A percentile compares a stretch with the other conserved stretches of the same genome.
phyloP scores from a whole-genome alignment of 1,140 invertebrate genomes.

The Kradibia gibbosae region DNA sequence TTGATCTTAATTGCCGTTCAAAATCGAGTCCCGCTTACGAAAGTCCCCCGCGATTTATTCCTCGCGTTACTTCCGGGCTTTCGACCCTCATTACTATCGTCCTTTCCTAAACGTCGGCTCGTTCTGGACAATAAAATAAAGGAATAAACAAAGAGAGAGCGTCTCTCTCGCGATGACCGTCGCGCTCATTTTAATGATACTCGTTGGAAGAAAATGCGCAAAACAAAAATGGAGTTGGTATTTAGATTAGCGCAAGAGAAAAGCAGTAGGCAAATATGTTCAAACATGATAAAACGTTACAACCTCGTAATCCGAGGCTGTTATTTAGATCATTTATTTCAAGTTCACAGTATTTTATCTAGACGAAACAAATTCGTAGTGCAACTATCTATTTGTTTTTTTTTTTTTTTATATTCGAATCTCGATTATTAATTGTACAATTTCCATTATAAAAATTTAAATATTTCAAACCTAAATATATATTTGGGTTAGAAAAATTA shows the following conservation, averaged over 20 bases:
- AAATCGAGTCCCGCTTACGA: slow-evolving; percentile 4
- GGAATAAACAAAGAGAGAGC: background rate
- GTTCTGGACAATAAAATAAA: slow-evolving; percentile 7
- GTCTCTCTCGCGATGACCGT: background rate
- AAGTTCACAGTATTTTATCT: background rate
- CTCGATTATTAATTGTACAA: too few relatives aligned
- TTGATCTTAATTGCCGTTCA: background rate
- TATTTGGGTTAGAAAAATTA: too few relatives aligned
- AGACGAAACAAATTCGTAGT: too few relatives aligned
- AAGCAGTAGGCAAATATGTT: background rate
- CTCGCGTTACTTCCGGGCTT: background rate
- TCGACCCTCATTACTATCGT: background rate
- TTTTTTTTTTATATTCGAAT: too few relatives aligned
- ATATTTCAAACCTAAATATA: too few relatives aligned
- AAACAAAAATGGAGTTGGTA: background rate
- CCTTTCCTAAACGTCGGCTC: too few relatives aligned
- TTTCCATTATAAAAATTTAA: too few relatives aligned
- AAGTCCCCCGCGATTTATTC: background rate
- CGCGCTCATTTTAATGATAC: background rate
- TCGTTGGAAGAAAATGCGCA: background rate
- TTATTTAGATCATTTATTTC: background rate
- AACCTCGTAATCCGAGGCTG: background rate
- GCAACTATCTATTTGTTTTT: too few relatives aligned
- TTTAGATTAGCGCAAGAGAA: background rate
- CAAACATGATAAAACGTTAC: background rate